phyloP scores from a whole-genome alignment of 2,888 invertebrate species.

The Formica aserva region DNA sequence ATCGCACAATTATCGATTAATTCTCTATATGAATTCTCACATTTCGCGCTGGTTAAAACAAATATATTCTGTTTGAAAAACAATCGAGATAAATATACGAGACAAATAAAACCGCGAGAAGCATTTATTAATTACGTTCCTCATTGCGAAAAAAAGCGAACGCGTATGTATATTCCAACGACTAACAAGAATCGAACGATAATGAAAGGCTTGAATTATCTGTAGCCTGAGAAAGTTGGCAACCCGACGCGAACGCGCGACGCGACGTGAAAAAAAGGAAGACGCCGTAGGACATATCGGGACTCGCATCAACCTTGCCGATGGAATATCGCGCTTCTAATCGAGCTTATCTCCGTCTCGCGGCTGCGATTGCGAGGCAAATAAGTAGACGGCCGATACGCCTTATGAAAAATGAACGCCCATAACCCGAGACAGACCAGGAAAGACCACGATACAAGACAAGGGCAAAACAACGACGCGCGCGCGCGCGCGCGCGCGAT shows the following conservation, averaged over 20 bases:
- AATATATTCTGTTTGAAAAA: neutral
- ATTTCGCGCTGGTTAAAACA: neutral
- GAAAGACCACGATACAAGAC: slow-evolving; percentile 28
- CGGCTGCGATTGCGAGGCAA: neutral
- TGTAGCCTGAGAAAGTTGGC: slow-evolving; percentile 26
- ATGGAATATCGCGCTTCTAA: slow-evolving; percentile 44
- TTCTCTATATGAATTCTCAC: neutral
- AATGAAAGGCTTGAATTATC: slow-evolving; percentile 6
- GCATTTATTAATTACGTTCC: slow-evolving; percentile 24
- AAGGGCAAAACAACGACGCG: slow-evolving; percentile 5
- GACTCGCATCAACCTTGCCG: slow-evolving; percentile 32
- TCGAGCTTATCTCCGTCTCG: slow-evolving; percentile 46
- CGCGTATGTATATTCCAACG: slow-evolving; percentile 14
- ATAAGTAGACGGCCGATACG: slow-evolving; percentile 29
- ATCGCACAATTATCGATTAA: slow-evolving; percentile 29
- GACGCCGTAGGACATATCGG: neutral
- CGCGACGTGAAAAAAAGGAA: slow-evolving; percentile 21
- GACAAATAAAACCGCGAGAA: slow-evolving; percentile 2
- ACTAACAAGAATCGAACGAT: slow-evolving; percentile 22
- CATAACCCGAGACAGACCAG: slow-evolving; percentile 56
- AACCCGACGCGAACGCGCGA: neutral
- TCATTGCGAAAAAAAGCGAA: slow-evolving; percentile 4
- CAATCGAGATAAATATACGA: neutral
- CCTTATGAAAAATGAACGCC: slow-evolving; percentile 65
- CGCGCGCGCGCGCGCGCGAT: neutral